Evolutionary conservation across 2,113 vertebrate species (phyloP).

Genomic region (Podocnemis expansa): DNA sequence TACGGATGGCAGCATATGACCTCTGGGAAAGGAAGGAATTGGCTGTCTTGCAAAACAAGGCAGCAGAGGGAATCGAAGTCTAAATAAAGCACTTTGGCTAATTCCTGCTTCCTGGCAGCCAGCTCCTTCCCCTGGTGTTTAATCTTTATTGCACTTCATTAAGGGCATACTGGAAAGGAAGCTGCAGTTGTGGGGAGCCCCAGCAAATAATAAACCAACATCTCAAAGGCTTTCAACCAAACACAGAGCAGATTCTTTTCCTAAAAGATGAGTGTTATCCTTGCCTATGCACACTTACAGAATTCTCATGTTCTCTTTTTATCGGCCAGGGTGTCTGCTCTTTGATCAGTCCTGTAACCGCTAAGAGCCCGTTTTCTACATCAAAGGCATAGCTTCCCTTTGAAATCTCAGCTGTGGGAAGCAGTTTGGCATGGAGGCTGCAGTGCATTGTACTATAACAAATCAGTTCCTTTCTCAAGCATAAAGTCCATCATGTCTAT

Average conservation of each 20-base stretch:
- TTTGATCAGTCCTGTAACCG: neutral
- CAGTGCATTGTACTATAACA: rapidly evolving
- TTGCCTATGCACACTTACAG: neutral
- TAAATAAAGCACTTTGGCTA: neutral
- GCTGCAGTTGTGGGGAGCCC: neutral
- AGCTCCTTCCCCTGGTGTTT: neutral
- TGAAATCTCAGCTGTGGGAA: neutral
- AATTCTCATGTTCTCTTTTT: neutral
- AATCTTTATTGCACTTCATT: neutral
- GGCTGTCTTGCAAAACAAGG: neutral
- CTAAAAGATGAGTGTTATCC: neutral
- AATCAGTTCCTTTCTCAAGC: neutral
- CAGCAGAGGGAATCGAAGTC: neutral
- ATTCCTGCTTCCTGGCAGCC: neutral
- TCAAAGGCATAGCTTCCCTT: neutral
- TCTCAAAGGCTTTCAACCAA: rapidly evolving
- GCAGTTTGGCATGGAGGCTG: rapidly evolving
- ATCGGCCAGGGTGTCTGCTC: neutral
- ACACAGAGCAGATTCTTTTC: rapidly evolving
- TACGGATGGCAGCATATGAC: neutral
- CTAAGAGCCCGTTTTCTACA: neutral
- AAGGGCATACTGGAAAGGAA: neutral
- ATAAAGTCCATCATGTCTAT: neutral
- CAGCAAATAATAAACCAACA: neutral
- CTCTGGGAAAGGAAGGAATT: neutral